Conservation (phyloP, 2,113 vertebrate genomes). For the Gadus chalcogrammus region DNA sequence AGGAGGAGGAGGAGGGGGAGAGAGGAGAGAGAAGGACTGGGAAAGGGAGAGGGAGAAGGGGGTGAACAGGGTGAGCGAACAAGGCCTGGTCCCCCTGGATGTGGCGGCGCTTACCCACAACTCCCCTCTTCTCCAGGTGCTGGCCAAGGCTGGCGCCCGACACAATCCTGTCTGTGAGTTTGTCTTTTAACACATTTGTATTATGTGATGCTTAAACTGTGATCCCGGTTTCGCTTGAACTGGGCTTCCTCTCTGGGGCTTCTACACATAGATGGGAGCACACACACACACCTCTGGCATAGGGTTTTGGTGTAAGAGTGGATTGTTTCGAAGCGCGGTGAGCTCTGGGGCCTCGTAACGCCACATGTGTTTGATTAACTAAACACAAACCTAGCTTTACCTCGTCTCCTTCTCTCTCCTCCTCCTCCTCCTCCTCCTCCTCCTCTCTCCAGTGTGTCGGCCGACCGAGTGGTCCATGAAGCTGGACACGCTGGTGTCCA, state of each 20-base stretch:
- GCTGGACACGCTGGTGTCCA: conserved; percentile 63
- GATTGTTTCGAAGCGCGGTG: no score
- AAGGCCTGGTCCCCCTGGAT: conserved; percentile 73
- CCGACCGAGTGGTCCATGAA: conserved; percentile 66
- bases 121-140: conserved; percentile 67
- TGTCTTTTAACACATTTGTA: not conserved
- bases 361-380: no score
- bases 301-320: no score
- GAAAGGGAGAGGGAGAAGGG: conserved; percentile 58
- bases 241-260: no score
- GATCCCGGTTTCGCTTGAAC: no score
- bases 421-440: not conserved
- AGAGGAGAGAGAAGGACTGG: conserved; percentile 50
- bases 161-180: conserved; percentile 73
- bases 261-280: no score
- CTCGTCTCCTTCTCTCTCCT: no score
- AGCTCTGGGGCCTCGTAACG: no score
- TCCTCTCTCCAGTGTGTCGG: conserved; percentile 48
- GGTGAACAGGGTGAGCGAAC: conserved; percentile 68
- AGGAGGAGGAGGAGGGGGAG: no score
- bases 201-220: no score
- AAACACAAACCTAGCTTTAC: no score
- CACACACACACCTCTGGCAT: no score
- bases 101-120: conserved; percentile 74
- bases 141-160: conserved; percentile 67